Conservation (phyloP, 2,113 vertebrate species). For the Zosterops lateralis region DNA sequence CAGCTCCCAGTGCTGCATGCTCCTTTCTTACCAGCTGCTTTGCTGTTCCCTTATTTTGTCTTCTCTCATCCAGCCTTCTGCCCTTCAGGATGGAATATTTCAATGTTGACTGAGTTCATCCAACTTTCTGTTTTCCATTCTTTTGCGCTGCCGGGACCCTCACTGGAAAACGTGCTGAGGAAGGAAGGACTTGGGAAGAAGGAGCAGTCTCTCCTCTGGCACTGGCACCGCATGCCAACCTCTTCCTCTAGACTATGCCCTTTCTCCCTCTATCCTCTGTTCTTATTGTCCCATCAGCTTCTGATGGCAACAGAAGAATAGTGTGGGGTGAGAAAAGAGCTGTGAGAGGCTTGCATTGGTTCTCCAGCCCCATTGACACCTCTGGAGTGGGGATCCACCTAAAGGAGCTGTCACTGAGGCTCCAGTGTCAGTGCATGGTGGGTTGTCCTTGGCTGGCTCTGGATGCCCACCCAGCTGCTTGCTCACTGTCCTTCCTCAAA, state of each 20-base stretch:
- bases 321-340: neutral
- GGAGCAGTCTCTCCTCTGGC: neutral
- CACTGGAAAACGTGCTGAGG: neutral
- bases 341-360: fast-evolving
- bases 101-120: neutral
- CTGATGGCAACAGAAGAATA: neutral
- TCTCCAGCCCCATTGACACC: fast-evolving
- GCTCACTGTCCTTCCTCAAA: neutral
- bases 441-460: neutral
- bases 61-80: neutral
- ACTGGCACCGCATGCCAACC: neutral
- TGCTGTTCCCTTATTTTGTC: neutral
- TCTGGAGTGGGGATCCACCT: neutral
- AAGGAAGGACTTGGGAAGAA: neutral
- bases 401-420: neutral
- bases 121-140: neutral
- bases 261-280: fast-evolving
- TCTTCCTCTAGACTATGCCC: neutral
- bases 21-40: neutral
- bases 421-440: neutral
- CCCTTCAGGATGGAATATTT: neutral
- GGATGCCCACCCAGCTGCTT: neutral
- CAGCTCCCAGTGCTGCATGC: neutral
- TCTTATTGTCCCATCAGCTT: neutral
- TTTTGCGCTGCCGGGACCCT: fast-evolving